These are phyloP conservation scores for Oryzias sinensis DNA, from an alignment of 2,797 vertebrate species.

Conservation along the genomic window DNA sequence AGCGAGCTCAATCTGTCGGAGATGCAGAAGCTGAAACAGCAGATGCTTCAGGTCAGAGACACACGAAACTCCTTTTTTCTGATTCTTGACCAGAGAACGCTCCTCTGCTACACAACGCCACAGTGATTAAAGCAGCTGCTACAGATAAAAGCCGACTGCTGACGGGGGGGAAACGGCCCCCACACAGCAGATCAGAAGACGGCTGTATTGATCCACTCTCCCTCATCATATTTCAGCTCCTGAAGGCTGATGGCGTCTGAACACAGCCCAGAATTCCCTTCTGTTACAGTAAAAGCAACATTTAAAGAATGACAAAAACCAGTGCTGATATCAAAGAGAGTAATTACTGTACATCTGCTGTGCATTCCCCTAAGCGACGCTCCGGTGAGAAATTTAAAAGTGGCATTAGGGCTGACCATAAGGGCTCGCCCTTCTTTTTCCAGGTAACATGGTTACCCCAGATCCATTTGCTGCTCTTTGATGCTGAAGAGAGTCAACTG, in stretches of 20 bases:
- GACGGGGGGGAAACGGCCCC: conserved; percentile 2
- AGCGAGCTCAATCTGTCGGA: conserved; percentile 98
- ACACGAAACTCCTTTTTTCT: background rate
- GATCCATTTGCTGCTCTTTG: conserved; percentile 25
- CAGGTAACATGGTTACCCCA: conserved; percentile 32
- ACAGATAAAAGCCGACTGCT: background rate
- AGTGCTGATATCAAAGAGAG: too few relatives aligned
- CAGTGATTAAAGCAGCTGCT: conserved; percentile 1
- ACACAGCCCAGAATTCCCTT: background rate
- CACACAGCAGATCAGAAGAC: conserved; percentile 1
- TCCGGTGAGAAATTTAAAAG: conserved; percentile 26
- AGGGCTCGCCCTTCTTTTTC: conserved; percentile 11
- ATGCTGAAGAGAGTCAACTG: background rate
- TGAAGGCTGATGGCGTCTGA: conserved; percentile 1
- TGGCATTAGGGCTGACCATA: conserved; percentile 22
- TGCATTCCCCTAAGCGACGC: conserved; percentile 10
- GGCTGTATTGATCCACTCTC: background rate
- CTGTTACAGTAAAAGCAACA: background rate
- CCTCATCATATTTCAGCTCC: conserved; percentile 6
- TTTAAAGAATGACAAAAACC: too few relatives aligned
- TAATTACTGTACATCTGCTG: conserved; percentile 1
- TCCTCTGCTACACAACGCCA: background rate
- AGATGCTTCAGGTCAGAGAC: conserved; percentile 90
- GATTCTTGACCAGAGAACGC: too few relatives aligned
- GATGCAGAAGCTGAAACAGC: conserved; percentile 98